Conservation (phyloP, 2,797 vertebrate genomes). For the Girardinus metallicus region DNA sequence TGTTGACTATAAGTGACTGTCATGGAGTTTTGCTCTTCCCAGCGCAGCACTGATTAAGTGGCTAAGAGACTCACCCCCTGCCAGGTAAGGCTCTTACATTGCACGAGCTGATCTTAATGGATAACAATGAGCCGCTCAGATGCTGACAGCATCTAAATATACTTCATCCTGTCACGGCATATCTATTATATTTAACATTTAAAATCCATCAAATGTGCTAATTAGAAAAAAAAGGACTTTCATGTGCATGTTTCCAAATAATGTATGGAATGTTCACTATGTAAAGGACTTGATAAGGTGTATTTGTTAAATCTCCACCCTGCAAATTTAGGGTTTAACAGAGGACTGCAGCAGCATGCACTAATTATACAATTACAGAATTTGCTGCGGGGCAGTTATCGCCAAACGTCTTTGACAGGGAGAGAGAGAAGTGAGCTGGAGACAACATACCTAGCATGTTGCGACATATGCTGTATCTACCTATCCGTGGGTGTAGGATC, state of each 20-base stretch:
- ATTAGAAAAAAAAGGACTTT: neutral
- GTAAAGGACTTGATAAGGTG: neutral
- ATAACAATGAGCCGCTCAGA: constrained; percentile 70
- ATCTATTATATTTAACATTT: constrained; percentile 35
- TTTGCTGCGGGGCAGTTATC: constrained; percentile 41
- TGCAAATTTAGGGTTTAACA: constrained; percentile 11
- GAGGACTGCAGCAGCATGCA: constrained; percentile 26
- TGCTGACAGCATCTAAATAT: constrained; percentile 67
- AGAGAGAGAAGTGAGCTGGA: constrained; percentile 41
- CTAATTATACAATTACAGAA: constrained; percentile 58
- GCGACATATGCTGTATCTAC: constrained; percentile 55
- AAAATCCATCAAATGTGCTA: constrained; percentile 12
- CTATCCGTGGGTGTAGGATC: constrained; percentile 31
- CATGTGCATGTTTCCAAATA: neutral
- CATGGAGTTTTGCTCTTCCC: constrained; percentile 47
- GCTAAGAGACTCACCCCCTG: constrained; percentile 55
- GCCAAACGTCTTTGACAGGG: constrained; percentile 18
- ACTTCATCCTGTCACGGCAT: constrained; percentile 49
- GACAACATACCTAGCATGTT: constrained; percentile 53
- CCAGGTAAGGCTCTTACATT: constrained; percentile 64
- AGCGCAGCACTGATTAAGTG: constrained; percentile 61
- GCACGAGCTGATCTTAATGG: constrained; percentile 58
- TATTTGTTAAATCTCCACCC: constrained; percentile 16
- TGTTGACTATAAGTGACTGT: constrained; percentile 48
- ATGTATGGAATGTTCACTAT: constrained; percentile 1